Evolutionary conservation across 2,888 invertebrate species (phyloP).

Genomic region (Hemithea aestivaria): DNA sequence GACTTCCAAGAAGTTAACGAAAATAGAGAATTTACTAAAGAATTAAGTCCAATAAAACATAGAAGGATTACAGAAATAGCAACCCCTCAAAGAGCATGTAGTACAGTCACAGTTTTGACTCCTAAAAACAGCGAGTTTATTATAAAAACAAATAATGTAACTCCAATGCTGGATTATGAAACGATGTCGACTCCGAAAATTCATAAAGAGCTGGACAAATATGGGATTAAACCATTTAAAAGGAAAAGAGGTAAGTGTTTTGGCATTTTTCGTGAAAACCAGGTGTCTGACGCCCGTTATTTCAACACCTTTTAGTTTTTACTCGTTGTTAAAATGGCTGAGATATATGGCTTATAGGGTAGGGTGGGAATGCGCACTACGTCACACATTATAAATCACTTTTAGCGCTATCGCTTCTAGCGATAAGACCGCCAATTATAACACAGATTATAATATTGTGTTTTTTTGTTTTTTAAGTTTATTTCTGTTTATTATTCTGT

Average conservation of each 20-base stretch:
- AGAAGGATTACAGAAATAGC: conserved; percentile 28
- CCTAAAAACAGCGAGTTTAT: conserved; percentile 64
- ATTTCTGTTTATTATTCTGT: no score
- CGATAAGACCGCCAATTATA: no score
- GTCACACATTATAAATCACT: no score
- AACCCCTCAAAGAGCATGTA: conserved; percentile 28
- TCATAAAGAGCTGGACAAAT: conserved; percentile 78
- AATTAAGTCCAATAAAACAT: conserved; percentile 36
- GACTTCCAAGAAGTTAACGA: conserved; percentile 9
- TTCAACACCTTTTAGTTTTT: no score
- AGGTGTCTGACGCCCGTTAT: no score
- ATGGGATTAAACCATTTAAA: conserved; percentile 83
- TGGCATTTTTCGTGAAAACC: no score
- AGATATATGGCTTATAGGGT: no score
- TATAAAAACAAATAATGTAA: conserved; percentile 76
- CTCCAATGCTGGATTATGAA: conserved; percentile 79
- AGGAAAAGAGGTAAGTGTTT: conserved; percentile 79
- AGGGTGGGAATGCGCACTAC: no score
- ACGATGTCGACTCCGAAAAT: conserved; percentile 78
- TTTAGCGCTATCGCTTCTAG: no score
- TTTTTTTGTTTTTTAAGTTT: no score
- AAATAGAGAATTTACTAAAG: conserved; percentile 11
- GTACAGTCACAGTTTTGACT: conserved; percentile 38
- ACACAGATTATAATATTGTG: no score
- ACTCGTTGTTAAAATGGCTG: no score